Percentiles rank a stretch among this genome's conserved stretches.
Conservation (phyloP, 2,797 vertebrate genomes). For the Danio jaintianensis region DNA sequence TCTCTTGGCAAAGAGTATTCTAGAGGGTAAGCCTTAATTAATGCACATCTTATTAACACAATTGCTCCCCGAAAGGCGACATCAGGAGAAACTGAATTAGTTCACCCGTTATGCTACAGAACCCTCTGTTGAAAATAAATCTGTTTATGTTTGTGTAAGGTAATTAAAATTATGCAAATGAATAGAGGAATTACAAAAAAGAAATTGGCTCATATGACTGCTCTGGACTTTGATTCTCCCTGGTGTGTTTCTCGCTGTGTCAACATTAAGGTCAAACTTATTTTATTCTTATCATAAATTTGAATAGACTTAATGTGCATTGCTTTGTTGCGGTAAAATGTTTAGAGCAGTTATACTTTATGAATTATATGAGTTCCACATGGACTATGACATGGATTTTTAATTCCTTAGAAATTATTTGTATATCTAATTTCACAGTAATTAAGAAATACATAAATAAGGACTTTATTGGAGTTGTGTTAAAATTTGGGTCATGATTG, state of each 20-base stretch:
- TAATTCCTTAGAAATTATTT: neutral
- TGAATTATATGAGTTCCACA: neutral
- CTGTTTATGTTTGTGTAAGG: constrained; percentile 61
- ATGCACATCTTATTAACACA: constrained; percentile 63
- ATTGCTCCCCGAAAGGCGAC: constrained; percentile 45
- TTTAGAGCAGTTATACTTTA: neutral
- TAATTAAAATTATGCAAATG: constrained; percentile 67
- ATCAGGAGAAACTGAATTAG: constrained; percentile 56
- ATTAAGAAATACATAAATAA: neutral
- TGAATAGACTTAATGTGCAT: constrained; percentile 11
- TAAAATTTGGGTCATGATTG: neutral
- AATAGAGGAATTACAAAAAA: constrained; percentile 46
- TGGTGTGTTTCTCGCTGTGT: constrained; percentile 32
- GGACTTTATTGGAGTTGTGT: neutral
- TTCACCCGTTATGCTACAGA: constrained; percentile 49
- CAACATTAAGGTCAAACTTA: constrained; percentile 44
- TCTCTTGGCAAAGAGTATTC: constrained; percentile 74
- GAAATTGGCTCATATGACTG: constrained; percentile 28
- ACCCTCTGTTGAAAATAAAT: constrained; percentile 49
- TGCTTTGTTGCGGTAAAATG: neutral
- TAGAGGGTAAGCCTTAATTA: constrained; percentile 80
- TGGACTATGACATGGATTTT: neutral
- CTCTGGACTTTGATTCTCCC: constrained; percentile 47
- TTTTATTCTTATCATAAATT: constrained; percentile 37
- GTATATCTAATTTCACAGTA: neutral